Evolutionary conservation across 2,113 vertebrate species (phyloP).

Genomic region (Silurus asotus): DNA sequence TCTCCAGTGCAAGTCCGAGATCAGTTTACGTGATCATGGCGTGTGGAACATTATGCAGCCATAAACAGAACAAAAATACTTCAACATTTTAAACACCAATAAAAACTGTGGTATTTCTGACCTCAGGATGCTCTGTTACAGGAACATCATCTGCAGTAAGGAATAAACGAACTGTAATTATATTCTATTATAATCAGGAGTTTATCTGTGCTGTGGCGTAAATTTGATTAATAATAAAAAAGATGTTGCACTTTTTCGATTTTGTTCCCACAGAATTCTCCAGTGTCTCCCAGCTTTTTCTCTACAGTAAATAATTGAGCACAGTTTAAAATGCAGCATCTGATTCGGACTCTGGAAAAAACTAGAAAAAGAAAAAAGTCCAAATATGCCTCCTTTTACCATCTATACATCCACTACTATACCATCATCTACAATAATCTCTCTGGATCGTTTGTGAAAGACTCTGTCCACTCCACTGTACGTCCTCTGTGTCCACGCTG

Average conservation of each 20-base stretch:
- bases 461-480: conserved; percentile 48
- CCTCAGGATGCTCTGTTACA: background rate
- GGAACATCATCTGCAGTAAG: background rate
- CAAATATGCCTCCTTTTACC: conserved; percentile 19
- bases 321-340: background rate
- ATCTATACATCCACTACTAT: too few species aligned
- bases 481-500: conserved; percentile 38
- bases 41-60: background rate
- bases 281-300: background rate
- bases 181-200: background rate
- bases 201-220: background rate
- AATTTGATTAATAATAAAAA: background rate
- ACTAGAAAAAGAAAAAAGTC: background rate
- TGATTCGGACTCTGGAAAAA: background rate
- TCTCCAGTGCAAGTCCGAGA: background rate
- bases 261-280: background rate
- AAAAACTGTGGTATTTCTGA: background rate
- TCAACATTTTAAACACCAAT: background rate
- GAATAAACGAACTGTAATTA: background rate
- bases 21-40: background rate
- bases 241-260: too few species aligned
- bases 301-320: background rate
- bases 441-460: conserved; percentile 51
- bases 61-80: background rate
- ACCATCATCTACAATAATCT: conserved; percentile 35